Percentiles rank a stretch among this genome's conserved stretches.
These are phyloP conservation scores for Pygoscelis antarcticus DNA, from an alignment of 2,113 vertebrate species.

Conservation along the genomic window DNA sequence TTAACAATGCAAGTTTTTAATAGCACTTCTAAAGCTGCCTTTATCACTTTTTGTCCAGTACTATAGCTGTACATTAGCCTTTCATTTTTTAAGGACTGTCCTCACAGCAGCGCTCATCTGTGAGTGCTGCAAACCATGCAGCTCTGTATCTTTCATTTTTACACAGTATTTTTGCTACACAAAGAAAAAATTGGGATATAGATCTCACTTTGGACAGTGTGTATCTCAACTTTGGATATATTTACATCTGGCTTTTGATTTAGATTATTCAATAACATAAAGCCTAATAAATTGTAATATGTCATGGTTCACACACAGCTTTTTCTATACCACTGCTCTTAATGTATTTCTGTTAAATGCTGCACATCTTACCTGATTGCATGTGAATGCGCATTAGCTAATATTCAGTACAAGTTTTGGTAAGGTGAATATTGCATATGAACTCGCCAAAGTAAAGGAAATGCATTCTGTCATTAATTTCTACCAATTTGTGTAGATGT, in stretches of 20 bases:
- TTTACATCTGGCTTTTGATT: neutral
- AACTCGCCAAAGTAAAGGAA: neutral
- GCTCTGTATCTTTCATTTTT: neutral
- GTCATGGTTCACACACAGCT: neutral
- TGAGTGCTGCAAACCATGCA: neutral
- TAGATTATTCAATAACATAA: neutral
- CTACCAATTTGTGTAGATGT: neutral
- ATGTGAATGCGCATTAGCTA: neutral
- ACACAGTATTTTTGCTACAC: neutral
- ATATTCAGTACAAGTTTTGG: neutral
- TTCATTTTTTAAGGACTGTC: neutral
- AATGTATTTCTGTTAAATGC: neutral
- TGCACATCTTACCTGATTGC: neutral
- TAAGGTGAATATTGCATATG: neutral
- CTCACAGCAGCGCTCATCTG: neutral
- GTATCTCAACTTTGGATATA: neutral
- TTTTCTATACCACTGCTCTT: neutral
- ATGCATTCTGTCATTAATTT: neutral
- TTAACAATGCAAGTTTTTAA: accelerated
- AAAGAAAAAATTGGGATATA: neutral
- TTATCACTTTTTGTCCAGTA: neutral
- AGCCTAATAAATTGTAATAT: neutral
- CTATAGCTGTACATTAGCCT: neutral
- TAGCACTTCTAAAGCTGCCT: neutral
- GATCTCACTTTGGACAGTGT: neutral